phyloP scores from a whole-genome alignment of 2,888 invertebrate species.

The Stenodema calcarata region DNA sequence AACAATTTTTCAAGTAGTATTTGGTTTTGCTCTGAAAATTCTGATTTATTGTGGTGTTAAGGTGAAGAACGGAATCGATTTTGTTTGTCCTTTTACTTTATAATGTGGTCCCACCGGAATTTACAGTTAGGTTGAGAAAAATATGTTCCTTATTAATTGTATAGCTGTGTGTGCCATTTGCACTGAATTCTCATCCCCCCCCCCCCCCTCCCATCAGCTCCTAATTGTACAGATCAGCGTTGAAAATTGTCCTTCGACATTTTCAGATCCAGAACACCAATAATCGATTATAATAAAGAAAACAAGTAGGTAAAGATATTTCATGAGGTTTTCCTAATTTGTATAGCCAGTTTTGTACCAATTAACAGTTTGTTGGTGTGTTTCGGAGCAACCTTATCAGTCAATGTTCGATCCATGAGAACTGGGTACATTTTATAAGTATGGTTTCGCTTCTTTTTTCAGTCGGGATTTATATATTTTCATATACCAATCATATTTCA shows the following conservation, averaged over 20 bases:
- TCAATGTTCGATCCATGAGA: not conserved
- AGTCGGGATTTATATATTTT: conserved; percentile 17
- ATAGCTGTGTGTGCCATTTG: not conserved
- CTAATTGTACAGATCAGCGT: not conserved
- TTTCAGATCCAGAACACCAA: not conserved
- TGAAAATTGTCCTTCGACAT: not conserved
- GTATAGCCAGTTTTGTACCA: not conserved
- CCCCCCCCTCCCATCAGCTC: not conserved
- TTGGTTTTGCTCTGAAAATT: not conserved
- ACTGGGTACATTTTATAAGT: not conserved
- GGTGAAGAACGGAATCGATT: not conserved
- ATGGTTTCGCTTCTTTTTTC: not conserved
- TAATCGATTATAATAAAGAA: not conserved
- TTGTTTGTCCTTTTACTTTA: not conserved
- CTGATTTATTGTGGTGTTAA: not conserved
- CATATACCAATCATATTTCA: not conserved
- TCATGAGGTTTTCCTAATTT: not conserved
- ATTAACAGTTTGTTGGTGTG: not conserved
- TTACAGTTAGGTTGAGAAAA: not conserved
- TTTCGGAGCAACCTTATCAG: not conserved
- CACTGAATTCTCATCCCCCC: not conserved
- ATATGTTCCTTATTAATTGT: conserved; percentile 12
- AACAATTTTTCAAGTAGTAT: not conserved
- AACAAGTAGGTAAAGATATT: not conserved
- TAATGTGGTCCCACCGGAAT: conserved; percentile 18